Conservation (phyloP, 2,888 invertebrate genomes). For the Gryllus longicercus region DNA sequence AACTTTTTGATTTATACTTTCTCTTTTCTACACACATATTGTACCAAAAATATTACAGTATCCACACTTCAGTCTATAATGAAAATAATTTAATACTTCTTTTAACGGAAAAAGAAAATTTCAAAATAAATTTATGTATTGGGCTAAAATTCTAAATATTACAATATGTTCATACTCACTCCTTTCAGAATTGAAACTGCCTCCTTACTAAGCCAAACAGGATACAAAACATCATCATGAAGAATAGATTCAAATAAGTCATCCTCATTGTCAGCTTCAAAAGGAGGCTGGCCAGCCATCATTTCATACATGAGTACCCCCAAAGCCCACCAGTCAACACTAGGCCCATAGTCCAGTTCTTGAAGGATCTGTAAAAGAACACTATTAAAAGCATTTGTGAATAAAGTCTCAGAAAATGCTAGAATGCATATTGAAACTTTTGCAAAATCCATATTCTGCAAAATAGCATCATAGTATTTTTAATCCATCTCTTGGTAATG, state of each 20-base stretch:
- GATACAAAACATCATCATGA: slow-evolving; percentile 97
- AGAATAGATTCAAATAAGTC: slow-evolving; percentile 98
- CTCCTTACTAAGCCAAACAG: slow-evolving; percentile 91
- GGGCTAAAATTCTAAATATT: no score
- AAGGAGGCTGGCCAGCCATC: slow-evolving; percentile 99
- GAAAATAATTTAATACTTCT: no score
- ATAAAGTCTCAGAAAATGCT: background rate
- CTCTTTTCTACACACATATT: no score
- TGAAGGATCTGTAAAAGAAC: slow-evolving; percentile 68
- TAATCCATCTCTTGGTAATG: background rate
- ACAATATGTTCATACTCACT: slow-evolving; percentile 24
- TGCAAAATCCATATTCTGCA: no score
- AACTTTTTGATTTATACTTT: no score
- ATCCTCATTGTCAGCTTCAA: slow-evolving; percentile 99
- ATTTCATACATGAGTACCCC: slow-evolving; percentile 99
- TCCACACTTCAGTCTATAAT: no score
- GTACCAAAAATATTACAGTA: no score
- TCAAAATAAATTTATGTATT: no score
- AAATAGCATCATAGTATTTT: background rate
- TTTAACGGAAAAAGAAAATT: no score
- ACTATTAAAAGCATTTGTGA: slow-evolving; percentile 39
- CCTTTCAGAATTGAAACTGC: slow-evolving; percentile 86
- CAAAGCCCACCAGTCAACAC: slow-evolving; percentile 95
- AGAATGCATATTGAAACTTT: no score
- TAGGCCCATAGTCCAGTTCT: slow-evolving; percentile 85